Evolutionary conservation across 2,113 vertebrate species (phyloP).

Genomic region (Hiodon tergisus): DNA sequence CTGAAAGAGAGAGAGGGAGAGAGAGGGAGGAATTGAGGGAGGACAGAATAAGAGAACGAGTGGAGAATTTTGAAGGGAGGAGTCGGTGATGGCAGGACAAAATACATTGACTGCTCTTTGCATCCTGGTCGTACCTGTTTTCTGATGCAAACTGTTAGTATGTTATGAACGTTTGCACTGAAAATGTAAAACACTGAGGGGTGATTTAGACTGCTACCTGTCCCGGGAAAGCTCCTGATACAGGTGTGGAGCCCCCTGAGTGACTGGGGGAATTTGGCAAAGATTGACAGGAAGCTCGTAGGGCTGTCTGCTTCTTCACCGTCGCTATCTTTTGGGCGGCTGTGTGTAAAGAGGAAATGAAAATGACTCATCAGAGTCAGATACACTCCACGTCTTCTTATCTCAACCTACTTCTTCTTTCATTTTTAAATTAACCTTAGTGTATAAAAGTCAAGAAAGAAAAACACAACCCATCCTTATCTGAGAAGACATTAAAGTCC

Average conservation of each 20-base stretch:
- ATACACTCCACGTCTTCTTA: neutral
- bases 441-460: too few relatives aligned
- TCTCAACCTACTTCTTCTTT: neutral
- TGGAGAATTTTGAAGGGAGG: neutral
- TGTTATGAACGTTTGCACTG: neutral
- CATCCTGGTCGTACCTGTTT: too few relatives aligned
- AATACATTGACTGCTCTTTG: too few relatives aligned
- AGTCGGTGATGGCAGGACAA: too few relatives aligned
- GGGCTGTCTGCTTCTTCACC: conserved; percentile 79
- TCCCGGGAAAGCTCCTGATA: conserved; percentile 64
- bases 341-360: conserved; percentile 38
- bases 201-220: conserved; percentile 55
- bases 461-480: too few relatives aligned
- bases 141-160: too few relatives aligned
- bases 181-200: neutral
- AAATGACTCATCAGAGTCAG: neutral
- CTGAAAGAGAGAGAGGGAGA: conserved; percentile 51
- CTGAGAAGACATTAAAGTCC: conserved; percentile 1
- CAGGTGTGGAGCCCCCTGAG: conserved; percentile 80
- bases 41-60: neutral
- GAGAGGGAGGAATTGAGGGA: neutral
- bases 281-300: conserved; percentile 86
- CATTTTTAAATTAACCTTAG: neutral
- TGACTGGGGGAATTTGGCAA: conserved; percentile 90
- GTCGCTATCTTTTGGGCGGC: conserved; percentile 84